Evolutionary conservation across 2,113 vertebrate genomes (phyloP).

Genomic region (Cathartes aura): DNA sequence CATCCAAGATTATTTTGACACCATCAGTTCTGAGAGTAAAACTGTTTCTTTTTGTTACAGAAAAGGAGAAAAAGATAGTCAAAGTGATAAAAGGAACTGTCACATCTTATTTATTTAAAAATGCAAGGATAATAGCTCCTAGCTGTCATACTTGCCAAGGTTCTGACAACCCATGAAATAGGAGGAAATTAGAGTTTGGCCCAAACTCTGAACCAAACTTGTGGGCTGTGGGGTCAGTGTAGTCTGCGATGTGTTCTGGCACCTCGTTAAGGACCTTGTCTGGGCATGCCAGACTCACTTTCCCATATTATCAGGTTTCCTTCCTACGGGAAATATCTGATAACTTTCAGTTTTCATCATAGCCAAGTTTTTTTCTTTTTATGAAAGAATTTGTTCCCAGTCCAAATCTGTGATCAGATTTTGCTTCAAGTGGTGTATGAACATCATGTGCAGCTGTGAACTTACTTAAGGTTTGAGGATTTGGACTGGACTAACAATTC

Average conservation of each 20-base stretch:
- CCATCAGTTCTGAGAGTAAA: not conserved
- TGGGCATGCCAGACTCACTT: not conserved
- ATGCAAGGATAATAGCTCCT: not conserved
- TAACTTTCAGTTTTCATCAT: not conserved
- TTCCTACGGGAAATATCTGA: not conserved
- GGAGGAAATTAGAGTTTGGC: not conserved
- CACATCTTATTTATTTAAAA: not conserved
- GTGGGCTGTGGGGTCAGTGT: not conserved
- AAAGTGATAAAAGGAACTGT: not conserved
- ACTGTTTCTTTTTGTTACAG: not conserved
- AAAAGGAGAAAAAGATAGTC: not conserved
- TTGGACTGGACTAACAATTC: not conserved
- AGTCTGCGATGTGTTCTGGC: not conserved
- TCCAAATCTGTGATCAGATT: not conserved
- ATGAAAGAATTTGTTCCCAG: not conserved
- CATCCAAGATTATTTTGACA: not conserved
- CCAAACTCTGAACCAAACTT: not conserved
- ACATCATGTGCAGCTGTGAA: not conserved
- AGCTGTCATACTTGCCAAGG: not conserved
- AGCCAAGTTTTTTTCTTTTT: not conserved
- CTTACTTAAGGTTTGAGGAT: not conserved
- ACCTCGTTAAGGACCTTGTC: not conserved
- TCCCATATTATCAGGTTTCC: not conserved
- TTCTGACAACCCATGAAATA: not conserved
- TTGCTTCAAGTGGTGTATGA: not conserved